Evolutionary conservation across 2,888 invertebrate genomes (phyloP).

Genomic region (Diploptera punctata): DNA sequence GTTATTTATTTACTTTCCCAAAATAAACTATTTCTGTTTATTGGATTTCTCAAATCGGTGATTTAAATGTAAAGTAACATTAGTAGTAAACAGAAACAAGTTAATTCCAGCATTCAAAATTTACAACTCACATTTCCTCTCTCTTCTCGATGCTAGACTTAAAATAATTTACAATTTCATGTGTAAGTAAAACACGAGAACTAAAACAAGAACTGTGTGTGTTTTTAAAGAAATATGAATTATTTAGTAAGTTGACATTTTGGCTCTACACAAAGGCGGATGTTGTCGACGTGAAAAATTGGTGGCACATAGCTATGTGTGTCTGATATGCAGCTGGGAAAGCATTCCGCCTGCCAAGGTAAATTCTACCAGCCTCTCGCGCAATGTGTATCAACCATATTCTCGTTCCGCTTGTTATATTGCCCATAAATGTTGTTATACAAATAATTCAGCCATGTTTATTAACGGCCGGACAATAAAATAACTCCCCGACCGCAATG

Average conservation of each 20-base stretch:
- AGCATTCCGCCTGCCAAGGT: slow-evolving; percentile 37
- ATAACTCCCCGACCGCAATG: slow-evolving; percentile 9
- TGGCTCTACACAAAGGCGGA: slow-evolving; percentile 21
- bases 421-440: slow-evolving; percentile 18
- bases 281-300: slow-evolving; percentile 25
- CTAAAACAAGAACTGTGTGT: no score
- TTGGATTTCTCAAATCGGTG: no score
- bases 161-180: neutral
- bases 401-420: slow-evolving; percentile 27
- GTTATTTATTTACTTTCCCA: no score
- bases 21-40: no score
- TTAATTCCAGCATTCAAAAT: no score
- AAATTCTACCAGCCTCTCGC: slow-evolving; percentile 26
- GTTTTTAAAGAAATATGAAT: slow-evolving; percentile 9
- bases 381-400: slow-evolving; percentile 23
- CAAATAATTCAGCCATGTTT: slow-evolving; percentile 27
- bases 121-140: no score
- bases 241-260: neutral
- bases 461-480: slow-evolving; percentile 7
- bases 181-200: neutral
- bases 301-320: neutral
- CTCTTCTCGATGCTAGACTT: neutral
- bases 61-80: no score
- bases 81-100: no score
- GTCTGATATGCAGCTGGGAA: slow-evolving; percentile 32